Conservation (phyloP, 2,113 vertebrate species). For the Regulus satrapa region DNA sequence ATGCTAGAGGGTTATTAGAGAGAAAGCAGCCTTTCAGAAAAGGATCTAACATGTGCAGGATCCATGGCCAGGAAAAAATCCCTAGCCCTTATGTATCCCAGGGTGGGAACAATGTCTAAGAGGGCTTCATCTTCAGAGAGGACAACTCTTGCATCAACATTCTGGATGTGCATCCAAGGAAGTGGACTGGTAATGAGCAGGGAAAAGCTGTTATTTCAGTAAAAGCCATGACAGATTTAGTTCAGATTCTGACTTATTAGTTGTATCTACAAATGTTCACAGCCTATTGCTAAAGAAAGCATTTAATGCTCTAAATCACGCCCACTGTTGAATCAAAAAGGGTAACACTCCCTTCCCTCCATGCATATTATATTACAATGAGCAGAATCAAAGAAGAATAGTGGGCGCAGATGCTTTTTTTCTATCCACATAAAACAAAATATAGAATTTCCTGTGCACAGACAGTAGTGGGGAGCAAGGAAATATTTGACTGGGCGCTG, state of each 20-base stretch:
- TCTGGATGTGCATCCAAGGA: neutral
- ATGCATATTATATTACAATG: neutral
- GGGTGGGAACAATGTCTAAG: neutral
- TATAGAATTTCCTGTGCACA: neutral
- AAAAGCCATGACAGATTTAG: neutral
- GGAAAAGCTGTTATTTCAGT: neutral
- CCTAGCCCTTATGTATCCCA: neutral
- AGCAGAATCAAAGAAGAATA: neutral
- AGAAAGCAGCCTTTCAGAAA: neutral
- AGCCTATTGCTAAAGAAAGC: neutral
- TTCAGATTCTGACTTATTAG: neutral
- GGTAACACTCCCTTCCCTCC: neutral
- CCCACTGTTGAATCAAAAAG: neutral
- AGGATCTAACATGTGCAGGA: neutral
- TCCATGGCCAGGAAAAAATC: neutral
- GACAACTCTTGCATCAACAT: neutral
- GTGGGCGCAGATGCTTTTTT: neutral
- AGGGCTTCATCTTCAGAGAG: fast-evolving
- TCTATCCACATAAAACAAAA: neutral
- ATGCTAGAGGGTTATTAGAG: neutral
- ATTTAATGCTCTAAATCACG: neutral
- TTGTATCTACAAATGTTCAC: neutral
- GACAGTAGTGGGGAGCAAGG: neutral
- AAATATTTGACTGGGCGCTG: neutral
- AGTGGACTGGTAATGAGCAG: neutral